Evolutionary conservation across 2,113 vertebrate species (phyloP).

Genomic region (Pardalotus punctatus): DNA sequence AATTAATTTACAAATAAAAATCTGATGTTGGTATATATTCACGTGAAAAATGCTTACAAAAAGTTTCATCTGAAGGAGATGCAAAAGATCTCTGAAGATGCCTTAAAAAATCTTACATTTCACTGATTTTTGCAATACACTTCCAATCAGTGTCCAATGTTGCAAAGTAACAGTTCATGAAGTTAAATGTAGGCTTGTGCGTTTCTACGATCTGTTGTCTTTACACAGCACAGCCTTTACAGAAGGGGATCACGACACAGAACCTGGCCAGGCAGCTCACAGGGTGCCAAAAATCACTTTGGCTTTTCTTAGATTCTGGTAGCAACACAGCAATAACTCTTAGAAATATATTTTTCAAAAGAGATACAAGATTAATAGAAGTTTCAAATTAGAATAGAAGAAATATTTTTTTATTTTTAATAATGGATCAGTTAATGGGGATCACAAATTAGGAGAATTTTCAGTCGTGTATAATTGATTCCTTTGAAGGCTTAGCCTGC

Average conservation of each 20-base stretch:
- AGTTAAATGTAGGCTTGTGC: neutral
- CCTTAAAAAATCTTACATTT: neutral
- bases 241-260: neutral
- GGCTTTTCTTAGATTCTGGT: constrained; percentile 8
- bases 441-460: constrained; percentile 8
- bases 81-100: neutral
- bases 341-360: constrained; percentile 4
- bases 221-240: neutral
- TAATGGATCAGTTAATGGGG: neutral
- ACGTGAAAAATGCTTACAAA: neutral
- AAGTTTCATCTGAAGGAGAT: neutral
- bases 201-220: neutral
- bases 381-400: neutral
- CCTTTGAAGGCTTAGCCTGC: neutral
- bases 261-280: constrained; percentile 2
- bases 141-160: neutral
- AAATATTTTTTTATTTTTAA: neutral
- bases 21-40: neutral
- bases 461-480: neutral
- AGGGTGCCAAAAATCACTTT: constrained; percentile 14
- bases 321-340: neutral
- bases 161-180: neutral
- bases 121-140: neutral
- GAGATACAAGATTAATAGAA: constrained; percentile 12
- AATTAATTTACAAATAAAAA: neutral